Percentiles rank a stretch among this genome's conserved stretches.
phyloP scores from a whole-genome alignment of 2,797 vertebrate genomes.

The Chanos chanos region DNA sequence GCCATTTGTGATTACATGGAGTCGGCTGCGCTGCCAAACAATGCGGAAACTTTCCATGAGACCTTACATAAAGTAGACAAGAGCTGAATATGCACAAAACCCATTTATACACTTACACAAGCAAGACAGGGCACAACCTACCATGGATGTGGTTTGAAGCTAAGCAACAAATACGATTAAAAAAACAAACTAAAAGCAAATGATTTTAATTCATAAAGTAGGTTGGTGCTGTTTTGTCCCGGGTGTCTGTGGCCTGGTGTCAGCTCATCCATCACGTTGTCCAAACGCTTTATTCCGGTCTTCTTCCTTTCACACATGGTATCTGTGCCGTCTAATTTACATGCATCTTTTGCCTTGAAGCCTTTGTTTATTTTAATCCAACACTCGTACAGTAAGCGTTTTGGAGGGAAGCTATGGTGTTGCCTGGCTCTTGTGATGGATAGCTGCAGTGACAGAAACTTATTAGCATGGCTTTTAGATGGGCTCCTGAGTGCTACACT shows the following conservation, averaged over 20 bases:
- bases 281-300: no score
- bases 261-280: no score
- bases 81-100: neutral
- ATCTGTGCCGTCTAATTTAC: slow-evolving; percentile 46
- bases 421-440: slow-evolving; percentile 56
- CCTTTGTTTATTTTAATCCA: slow-evolving; percentile 65
- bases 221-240: no score
- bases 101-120: neutral
- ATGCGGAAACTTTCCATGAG: slow-evolving; percentile 48
- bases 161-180: neutral
- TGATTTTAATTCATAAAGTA: no score
- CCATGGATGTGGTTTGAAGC: neutral
- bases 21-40: slow-evolving; percentile 52
- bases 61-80: neutral
- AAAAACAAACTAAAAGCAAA: neutral
- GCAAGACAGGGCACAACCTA: neutral
- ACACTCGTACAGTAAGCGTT: slow-evolving; percentile 56
- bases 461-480: slow-evolving; percentile 66
- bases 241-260: no score
- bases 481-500: slow-evolving; percentile 59
- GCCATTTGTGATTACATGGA: slow-evolving; percentile 65
- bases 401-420: slow-evolving; percentile 35
- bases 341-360: slow-evolving; percentile 47
- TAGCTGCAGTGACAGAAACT: slow-evolving; percentile 59
- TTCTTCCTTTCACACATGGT: slow-evolving; percentile 37